phyloP scores from a whole-genome alignment of 1,140 invertebrate genomes.

The Brachionus rotundiformis region DNA sequence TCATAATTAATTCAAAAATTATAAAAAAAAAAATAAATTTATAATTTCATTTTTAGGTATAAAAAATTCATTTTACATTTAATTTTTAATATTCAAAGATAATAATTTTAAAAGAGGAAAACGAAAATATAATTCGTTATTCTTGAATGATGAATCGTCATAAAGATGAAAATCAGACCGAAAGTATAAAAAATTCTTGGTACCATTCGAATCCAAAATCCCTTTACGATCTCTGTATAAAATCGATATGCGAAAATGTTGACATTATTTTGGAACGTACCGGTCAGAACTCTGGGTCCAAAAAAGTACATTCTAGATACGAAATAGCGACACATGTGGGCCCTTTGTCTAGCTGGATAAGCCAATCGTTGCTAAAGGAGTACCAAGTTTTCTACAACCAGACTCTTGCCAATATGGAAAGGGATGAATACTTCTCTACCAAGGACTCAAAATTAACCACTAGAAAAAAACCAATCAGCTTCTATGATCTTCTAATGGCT shows the following conservation, averaged over 20 bases:
- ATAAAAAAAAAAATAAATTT: neutral
- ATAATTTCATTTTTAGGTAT: neutral
- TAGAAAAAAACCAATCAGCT: conserved; percentile 15
- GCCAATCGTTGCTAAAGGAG: neutral
- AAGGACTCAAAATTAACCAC: neutral
- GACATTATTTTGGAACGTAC: neutral
- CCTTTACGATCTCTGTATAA: neutral
- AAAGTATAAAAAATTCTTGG: conserved; percentile 1
- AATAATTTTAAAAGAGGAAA: neutral
- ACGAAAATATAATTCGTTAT: neutral
- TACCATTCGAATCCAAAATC: neutral
- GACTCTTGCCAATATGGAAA: neutral
- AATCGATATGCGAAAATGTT: neutral
- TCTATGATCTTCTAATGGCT: conserved; percentile 32
- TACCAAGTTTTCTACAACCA: neutral
- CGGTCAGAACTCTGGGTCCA: neutral
- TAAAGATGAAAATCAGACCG: neutral
- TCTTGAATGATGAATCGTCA: conserved; percentile 11
- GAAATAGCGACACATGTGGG: neutral
- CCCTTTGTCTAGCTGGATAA: neutral
- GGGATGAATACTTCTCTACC: conserved; percentile 15
- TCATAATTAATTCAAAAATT: conserved; percentile 10
- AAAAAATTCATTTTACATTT: neutral
- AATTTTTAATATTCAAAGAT: neutral
- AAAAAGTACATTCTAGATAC: neutral